Evolutionary conservation across 2,113 vertebrate genomes (phyloP), one percentile per base, ranked within the genome.

Genomic region (Irena cyanogastra): DNA sequence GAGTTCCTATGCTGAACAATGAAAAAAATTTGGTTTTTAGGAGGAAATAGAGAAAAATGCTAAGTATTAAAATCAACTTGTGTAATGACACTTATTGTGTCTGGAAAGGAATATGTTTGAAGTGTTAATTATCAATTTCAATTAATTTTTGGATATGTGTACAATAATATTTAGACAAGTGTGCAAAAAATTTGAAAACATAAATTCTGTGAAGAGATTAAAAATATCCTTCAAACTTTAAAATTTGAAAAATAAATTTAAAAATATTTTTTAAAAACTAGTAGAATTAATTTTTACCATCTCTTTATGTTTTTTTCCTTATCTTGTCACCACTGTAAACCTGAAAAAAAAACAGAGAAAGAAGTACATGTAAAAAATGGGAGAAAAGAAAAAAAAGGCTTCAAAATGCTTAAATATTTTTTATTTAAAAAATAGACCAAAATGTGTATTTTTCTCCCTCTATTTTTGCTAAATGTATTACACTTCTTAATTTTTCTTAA

Each of bases 21-120:
- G 13, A n/a, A 53, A 53, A 47, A n/a, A 5, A 0, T 0, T 11
- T 21, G 17, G 0, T 17, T 90, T 71, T 53, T 13, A n/a, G 11
- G 18, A 61, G 4, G 7, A 84, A 74, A 56, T 7, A 70, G 10
- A 31, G 10, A 69, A 76, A 54, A 64, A 41, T 47, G 3, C 2
- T 16, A 59, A 59, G 13, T 35, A 26, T 23, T 4, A 42, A 66
- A 83, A 65, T 35, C 18, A 47, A 4, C 16, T 24, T n/a, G n/a
- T n/a, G n/a, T n/a, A n/a, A n/a, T n/a, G n/a, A n/a, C n/a, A n/a
- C n/a, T n/a, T 23, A 87, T 31, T 71, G 4, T 26, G 20, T 47
- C 20, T 23, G 12, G 14, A 89, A 79, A 86, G 20, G 1, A 56
- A 42, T 4, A 27, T 23, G 3, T 6, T 16, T 1, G 2, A 75